Evolutionary conservation across 2,888 invertebrate genomes (phyloP), one percentile per base, ranked within the genome.

Genomic region (Rhagonycha fulva): DNA sequence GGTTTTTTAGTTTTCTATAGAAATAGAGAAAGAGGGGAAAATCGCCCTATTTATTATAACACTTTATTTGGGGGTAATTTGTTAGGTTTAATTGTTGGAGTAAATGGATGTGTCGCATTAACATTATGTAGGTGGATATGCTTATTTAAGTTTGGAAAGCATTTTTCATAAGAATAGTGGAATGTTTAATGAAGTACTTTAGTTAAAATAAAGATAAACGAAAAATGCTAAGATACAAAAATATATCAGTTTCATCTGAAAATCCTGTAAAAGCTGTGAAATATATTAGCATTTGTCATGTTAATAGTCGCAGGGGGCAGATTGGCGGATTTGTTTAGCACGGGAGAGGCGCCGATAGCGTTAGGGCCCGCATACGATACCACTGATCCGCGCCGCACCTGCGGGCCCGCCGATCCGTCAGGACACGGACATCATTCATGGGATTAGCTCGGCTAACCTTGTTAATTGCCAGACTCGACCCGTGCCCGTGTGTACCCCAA

Each of bases 401-500:
- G 82, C 82, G 82, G 82, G 82, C 83, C 82, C 75, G 81, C 81
- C 85, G 83, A 86, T 87, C 86, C 85, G 85, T 87, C 86, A 86
- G 85, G 78, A 82, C 79, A 84, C 84, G 86, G 86, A 87, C 88
- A 89, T 89, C 88, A 88, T 88, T 89, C 88, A 89, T 86, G 86
- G 88, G 89, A 88, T 89, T 88, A 89, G 86, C 88, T 86, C 81
- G 86, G 87, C 88, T 88, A 88, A 88, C 88, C 87, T 87, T 88
- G 88, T 88, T 89, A 89, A 89, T 89, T 89, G 88, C 88, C 86
- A 85, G 84, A 84, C 85, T 85, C 87, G 86, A 85, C 85, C 86
- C 84, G 84, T 82, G 83, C 84, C 83, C 83, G 84, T 84, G 84
- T 85, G 84, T 84, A 84, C 85, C 85, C 76, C 75, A 85, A 86